Conservation (phyloP, 2,113 vertebrate genomes). For the Chascanopsetta lugubris region DNA sequence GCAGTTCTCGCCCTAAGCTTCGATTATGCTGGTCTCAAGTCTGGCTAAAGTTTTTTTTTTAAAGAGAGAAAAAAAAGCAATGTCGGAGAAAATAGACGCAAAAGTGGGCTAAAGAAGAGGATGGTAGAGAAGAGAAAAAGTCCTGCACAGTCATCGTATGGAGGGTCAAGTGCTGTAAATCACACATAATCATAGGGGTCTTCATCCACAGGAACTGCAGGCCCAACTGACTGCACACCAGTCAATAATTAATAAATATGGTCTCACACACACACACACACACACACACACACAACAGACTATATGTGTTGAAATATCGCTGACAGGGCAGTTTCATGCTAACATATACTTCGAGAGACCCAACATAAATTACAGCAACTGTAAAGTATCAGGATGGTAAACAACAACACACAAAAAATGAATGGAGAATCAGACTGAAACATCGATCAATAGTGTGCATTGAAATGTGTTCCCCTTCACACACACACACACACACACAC, state of each 20-base stretch:
- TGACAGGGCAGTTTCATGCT: constrained; percentile 37
- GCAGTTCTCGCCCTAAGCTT: constrained; percentile 47
- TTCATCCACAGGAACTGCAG: constrained; percentile 33
- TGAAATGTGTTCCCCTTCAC: too few relatives aligned
- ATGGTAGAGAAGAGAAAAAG: not conserved
- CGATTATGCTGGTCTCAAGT: constrained; percentile 48
- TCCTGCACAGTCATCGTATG: constrained; percentile 35
- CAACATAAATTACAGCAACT: constrained; percentile 34
- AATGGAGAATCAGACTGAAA: not conserved
- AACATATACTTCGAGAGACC: constrained; percentile 38
- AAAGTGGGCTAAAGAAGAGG: not conserved
- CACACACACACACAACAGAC: too few relatives aligned
- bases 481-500: constrained; percentile 5
- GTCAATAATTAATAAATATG: constrained; percentile 58
- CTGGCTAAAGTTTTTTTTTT: constrained; percentile 26
- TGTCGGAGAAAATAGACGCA: not conserved
- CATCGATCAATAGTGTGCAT: constrained; percentile 2
- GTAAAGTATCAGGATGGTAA: constrained; percentile 22
- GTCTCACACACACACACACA: not conserved
- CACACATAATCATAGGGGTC: constrained; percentile 44
- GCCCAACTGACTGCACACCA: constrained; percentile 34
- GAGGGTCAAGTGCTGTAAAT: constrained; percentile 50
- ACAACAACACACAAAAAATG: constrained; percentile 10
- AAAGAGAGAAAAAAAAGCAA: not conserved
- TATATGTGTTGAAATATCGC: constrained; percentile 12